Evolutionary conservation across 2,888 invertebrate genomes (phyloP).

Genomic region (Scaptomyza flava): DNA sequence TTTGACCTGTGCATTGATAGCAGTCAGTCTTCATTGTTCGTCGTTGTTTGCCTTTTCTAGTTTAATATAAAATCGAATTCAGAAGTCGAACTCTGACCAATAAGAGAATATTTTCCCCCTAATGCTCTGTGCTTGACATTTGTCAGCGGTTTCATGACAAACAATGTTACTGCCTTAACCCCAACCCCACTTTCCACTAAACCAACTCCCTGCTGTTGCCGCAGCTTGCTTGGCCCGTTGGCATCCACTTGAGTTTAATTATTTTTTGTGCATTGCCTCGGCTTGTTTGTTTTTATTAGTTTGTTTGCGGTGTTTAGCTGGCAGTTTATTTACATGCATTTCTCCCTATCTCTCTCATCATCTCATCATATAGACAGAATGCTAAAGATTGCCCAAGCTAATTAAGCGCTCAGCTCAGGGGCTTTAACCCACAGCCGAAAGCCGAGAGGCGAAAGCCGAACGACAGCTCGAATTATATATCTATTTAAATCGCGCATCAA

Average conservation of each 20-base stretch:
- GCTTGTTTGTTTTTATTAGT: slow-evolving; percentile 75
- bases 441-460: slow-evolving; percentile 14
- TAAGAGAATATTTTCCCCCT: background rate
- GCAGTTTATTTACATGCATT: slow-evolving; percentile 71
- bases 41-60: no score
- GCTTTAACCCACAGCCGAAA: background rate
- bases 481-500: slow-evolving; percentile 15
- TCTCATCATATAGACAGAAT: background rate
- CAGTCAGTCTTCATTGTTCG: no score
- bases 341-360: background rate
- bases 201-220: no score
- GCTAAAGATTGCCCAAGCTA: slow-evolving; percentile 42
- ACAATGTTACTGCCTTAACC: no score
- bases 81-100: background rate
- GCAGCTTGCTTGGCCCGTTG: background rate
- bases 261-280: slow-evolving; percentile 71
- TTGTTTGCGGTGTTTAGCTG: slow-evolving; percentile 42
- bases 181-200: no score
- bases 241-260: slow-evolving; percentile 71
- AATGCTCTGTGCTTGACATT: background rate
- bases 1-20: no score
- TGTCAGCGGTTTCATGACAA: no score
- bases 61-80: no score
- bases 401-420: slow-evolving; percentile 43
- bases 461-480: slow-evolving; percentile 39